Evolutionary conservation across 2,888 invertebrate species (phyloP).

Genomic region (Adineta ricciae): DNA sequence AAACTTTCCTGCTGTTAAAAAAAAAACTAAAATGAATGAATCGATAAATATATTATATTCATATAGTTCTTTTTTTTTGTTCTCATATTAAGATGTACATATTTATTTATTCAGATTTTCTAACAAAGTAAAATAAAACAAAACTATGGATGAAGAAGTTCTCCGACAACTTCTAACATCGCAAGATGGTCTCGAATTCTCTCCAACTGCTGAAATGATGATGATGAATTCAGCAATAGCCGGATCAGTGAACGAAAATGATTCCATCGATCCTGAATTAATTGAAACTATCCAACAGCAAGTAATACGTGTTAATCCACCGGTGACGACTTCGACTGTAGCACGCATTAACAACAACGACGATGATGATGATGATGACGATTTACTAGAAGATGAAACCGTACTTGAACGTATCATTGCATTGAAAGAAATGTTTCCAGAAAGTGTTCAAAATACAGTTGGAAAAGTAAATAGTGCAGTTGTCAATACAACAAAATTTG

Average conservation of each 20-base stretch:
- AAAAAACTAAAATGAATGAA: no score
- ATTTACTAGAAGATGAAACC: conserved; percentile 3
- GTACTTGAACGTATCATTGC: not conserved
- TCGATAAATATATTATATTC: no score
- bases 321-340: not conserved
- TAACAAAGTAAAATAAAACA: not conserved
- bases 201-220: not conserved
- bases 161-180: not conserved
- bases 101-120: not conserved
- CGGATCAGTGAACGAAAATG: not conserved
- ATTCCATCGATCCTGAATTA: not conserved
- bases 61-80: no score
- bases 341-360: not conserved
- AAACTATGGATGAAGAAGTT: not conserved
- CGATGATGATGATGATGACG: not conserved
- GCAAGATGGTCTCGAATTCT: not conserved
- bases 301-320: not conserved
- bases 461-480: not conserved
- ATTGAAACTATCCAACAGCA: not conserved
- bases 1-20: no score
- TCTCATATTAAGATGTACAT: no score
- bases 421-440: conserved; percentile 10
- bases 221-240: not conserved
- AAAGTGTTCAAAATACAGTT: not conserved
- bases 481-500: not conserved